Evolutionary conservation across 2,888 invertebrate genomes (phyloP), one percentile per base, ranked within the genome.

Genomic region (Hyalella azteca): DNA sequence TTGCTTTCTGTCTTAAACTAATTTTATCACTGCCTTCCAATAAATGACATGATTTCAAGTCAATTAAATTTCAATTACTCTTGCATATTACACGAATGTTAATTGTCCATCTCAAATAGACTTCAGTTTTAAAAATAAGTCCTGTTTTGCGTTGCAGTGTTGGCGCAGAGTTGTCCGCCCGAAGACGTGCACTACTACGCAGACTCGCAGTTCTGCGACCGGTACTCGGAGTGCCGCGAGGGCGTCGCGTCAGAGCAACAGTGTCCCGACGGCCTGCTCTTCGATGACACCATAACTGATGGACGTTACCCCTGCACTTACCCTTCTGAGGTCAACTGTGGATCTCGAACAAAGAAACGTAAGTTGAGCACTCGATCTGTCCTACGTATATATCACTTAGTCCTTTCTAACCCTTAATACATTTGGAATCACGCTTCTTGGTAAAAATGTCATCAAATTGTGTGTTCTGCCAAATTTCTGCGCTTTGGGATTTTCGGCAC

Each of bases 301-400:
- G 84, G 81, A 11, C 50, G 79, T 36, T 86, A 85, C 80, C 85
- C 86, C 15, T 86, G 86, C 79, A 82, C 82, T 60, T 86, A 86
- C 79, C 84, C 82, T 2, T n/a, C 78, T 0, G 86, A 86, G 32
- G 86, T 85, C 3, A 82, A 85, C 79, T 86, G 86, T 73, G 80
- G 77, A 32, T 75, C 78, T 41, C 81, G 86, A 73, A 36, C 82
- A 13, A 76, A 73, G 13, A 78, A 54, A 29, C 86, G 86, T 86
- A 78, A 85, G 85, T 81, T 48, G n/a, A 1, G 32, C 48, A 29
- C 32, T n/a, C n/a, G n/a, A n/a, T n/a, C n/a, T n/a, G n/a, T n/a
- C n/a, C n/a, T n/a, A n/a, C n/a, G n/a, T n/a, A n/a, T n/a, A n/a
- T n/a, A n/a, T n/a, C n/a, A n/a, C n/a, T n/a, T n/a, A n/a, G n/a